phyloP scores from a whole-genome alignment of 2,888 invertebrate species.

The Diloba caeruleocephala region DNA sequence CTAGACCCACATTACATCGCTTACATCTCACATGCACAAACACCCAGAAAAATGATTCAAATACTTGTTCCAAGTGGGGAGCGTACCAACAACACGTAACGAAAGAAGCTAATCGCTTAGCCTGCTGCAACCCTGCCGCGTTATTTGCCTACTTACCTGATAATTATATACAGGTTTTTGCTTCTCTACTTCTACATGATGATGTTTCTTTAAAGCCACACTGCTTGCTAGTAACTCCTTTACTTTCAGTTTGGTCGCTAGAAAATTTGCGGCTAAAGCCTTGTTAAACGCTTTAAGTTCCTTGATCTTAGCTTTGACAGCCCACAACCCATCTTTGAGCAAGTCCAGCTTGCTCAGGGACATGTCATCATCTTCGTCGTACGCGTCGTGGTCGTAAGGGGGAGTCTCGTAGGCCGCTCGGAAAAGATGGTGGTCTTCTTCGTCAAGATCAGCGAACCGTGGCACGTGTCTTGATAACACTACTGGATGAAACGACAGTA shows the following conservation, averaged over 20 bases:
- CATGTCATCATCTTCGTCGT: slow-evolving; percentile 67
- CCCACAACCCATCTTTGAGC: slow-evolving; percentile 81
- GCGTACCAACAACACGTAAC: too few species aligned
- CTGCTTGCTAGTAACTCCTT: slow-evolving; percentile 74
- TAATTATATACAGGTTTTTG: slow-evolving; percentile 71
- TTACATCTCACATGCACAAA: too few species aligned
- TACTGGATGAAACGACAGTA: slow-evolving; percentile 39
- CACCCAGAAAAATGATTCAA: too few species aligned
- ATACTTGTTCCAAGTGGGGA: too few species aligned
- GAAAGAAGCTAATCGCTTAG: too few species aligned
- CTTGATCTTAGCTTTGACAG: slow-evolving; percentile 78
- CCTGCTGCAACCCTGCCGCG: too few species aligned
- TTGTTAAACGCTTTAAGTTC: slow-evolving; percentile 80
- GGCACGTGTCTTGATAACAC: slow-evolving; percentile 69
- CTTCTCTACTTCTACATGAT: slow-evolving; percentile 64
- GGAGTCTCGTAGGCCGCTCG: slow-evolving; percentile 80
- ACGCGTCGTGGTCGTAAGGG: slow-evolving; percentile 72
- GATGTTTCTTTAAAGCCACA: slow-evolving; percentile 68
- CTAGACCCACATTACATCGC: too few species aligned
- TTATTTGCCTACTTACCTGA: slow-evolving; percentile 63
- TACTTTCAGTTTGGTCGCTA: slow-evolving; percentile 76
- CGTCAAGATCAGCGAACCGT: slow-evolving; percentile 73
- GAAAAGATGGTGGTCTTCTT: slow-evolving; percentile 78
- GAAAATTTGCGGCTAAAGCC: slow-evolving; percentile 77
- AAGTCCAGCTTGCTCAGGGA: slow-evolving; percentile 76